Conservation (phyloP, 2,113 vertebrate genomes). For the Ptilonorhynchus violaceus region DNA sequence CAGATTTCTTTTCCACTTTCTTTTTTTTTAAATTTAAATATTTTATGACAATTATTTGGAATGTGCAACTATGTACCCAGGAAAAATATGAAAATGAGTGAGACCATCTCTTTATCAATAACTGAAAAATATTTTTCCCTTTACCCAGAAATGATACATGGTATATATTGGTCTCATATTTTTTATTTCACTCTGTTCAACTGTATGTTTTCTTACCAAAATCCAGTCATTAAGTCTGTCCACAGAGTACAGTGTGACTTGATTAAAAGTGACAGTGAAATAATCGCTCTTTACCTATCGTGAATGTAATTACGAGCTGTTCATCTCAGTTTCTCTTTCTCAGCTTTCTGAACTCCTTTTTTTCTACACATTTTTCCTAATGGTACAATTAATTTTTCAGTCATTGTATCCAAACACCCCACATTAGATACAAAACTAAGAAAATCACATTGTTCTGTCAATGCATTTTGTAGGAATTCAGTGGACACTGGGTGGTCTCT, state of each 20-base stretch:
- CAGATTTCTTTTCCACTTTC: not conserved
- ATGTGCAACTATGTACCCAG: not conserved
- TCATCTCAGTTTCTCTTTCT: not conserved
- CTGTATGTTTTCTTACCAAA: not conserved
- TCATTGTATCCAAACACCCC: not conserved
- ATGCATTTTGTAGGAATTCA: not conserved
- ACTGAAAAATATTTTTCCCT: not conserved
- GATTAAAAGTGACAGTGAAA: not conserved
- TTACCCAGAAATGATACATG: not conserved
- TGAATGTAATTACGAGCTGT: not conserved
- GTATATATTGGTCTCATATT: not conserved
- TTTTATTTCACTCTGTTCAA: not conserved
- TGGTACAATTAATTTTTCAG: not conserved
- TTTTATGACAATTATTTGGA: not conserved
- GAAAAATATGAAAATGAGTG: not conserved
- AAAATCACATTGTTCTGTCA: not conserved
- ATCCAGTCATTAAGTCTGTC: not conserved
- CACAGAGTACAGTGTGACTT: not conserved
- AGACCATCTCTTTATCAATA: not conserved
- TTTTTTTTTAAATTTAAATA: not conserved
- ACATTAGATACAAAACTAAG: not conserved
- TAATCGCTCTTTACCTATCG: not conserved
- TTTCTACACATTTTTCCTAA: not conserved
- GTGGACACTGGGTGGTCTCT: not conserved
- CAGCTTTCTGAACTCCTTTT: not conserved